Percentiles rank a stretch among this genome's conserved stretches.
Conservation (phyloP, 2,113 vertebrate genomes). For the Trinectes maculatus region DNA sequence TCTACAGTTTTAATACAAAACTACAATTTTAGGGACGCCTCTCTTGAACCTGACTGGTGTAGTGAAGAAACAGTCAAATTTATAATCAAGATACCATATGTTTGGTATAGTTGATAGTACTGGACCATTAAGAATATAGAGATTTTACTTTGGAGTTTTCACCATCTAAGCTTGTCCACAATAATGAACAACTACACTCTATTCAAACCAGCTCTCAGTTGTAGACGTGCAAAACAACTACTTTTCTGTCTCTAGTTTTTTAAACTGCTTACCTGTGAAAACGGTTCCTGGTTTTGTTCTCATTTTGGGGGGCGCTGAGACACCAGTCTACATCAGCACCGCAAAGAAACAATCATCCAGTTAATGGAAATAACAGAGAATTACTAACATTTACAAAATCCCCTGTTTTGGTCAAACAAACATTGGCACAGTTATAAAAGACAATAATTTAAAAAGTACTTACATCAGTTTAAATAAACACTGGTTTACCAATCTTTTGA, state of each 20-base stretch:
- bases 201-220: not conserved
- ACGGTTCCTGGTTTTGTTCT: not conserved
- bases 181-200: not conserved
- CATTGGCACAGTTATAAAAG: not conserved
- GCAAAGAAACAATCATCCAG: slow-evolving; percentile 42
- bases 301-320: no score
- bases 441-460: no score
- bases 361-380: slow-evolving; percentile 1
- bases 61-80: not conserved
- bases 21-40: no score
- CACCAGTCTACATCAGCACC: not conserved
- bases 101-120: not conserved
- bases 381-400: not conserved
- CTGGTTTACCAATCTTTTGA: no score
- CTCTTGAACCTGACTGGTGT: not conserved
- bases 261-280: not conserved
- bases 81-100: no score
- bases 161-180: not conserved
- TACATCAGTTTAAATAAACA: no score
- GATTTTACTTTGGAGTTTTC: not conserved
- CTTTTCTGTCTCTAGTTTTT: not conserved
- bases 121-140: slow-evolving; percentile 5
- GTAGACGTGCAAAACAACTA: not conserved
- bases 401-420: not conserved
- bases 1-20: not conserved